These are phyloP conservation scores for Hybos culiciformis DNA, from an alignment of 2,888 invertebrate species.

Conservation along the genomic window DNA sequence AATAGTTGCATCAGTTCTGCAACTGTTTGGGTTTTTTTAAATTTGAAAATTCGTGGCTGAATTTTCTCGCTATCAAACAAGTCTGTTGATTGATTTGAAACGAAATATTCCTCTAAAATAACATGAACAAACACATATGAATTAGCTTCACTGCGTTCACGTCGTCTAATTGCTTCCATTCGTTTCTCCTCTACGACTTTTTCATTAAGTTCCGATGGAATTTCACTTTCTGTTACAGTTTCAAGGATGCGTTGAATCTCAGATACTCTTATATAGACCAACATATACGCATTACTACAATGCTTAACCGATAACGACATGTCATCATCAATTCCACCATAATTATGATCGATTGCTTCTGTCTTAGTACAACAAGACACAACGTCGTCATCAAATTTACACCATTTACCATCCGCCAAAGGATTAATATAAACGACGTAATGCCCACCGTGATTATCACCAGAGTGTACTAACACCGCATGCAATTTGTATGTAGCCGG, in stretches of 20 bases:
- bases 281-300: slow-evolving; percentile 98
- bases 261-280: slow-evolving; percentile 93
- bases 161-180: slow-evolving; percentile 78
- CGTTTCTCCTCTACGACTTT: slow-evolving; percentile 84
- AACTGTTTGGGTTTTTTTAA: slow-evolving; percentile 78
- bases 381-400: slow-evolving; percentile 97
- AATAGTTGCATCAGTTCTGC: slow-evolving; percentile 74
- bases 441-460: slow-evolving; percentile 98
- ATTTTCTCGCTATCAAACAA: slow-evolving; percentile 85
- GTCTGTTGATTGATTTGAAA: slow-evolving; percentile 92
- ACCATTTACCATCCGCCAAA: slow-evolving; percentile 79
- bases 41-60: slow-evolving; percentile 69
- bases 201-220: slow-evolving; percentile 79
- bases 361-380: slow-evolving; percentile 90
- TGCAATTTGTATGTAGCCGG: slow-evolving; percentile 84
- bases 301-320: slow-evolving; percentile 83
- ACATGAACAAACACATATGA: slow-evolving; percentile 64
- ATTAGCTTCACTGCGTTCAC: slow-evolving; percentile 93
- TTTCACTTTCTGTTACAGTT: slow-evolving; percentile 83
- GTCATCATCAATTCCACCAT: slow-evolving; percentile 91
- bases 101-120: slow-evolving; percentile 75
- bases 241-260: slow-evolving; percentile 74
- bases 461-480: slow-evolving; percentile 97
- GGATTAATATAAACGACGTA: slow-evolving; percentile 99
- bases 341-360: slow-evolving; percentile 96